Evolutionary conservation across 2,888 invertebrate genomes (phyloP), one percentile per base, ranked within the genome.

Genomic region (Pachycephus smyrnensis): DNA sequence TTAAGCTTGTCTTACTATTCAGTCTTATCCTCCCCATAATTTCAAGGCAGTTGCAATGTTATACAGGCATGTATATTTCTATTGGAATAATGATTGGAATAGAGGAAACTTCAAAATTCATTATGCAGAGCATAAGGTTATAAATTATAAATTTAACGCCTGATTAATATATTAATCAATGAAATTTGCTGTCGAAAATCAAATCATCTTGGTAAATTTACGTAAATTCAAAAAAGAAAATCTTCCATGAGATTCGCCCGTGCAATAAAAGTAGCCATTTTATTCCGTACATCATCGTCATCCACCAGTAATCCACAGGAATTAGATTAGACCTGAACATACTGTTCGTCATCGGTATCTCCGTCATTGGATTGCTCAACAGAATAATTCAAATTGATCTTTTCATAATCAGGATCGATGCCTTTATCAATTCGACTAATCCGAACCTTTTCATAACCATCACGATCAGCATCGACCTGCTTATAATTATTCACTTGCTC

Each of bases 311-410:
- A 40, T 73, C 30, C 68, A 30, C 36, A 55, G 77, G 73, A 71
- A 31, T 71, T 33, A 33, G 30, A 35, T 80, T 87, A 91, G 31
- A 91, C 91, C 80, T 91, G 89, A 79, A 91, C 86, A 77, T 90
- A 91, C 68, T 90, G 90, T 75, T 90, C 90, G 74, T 91, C 90
- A 36, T 91, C 90, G 23, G 88, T 89, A 35, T 90, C 89, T 1
- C 86, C 88, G 31, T 87, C 88, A 32, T 84, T 69, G 75, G 82
- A 80, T 77, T 73, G 76, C 73, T 84, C 84, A 9, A 81, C 79
- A 32, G 79, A 71, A 31, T 79, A 79, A 11, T 75, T 75, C 23
- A 77, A 75, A 30, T 86, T 84, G 33, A 89, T 87, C 77, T 87
- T 89, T 40, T 90, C 90, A 75, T 90, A 90, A 76, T 88, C 86